These are phyloP conservation scores for Trematomus bernacchii DNA, from an alignment of 2,797 vertebrate species.

Conservation along the genomic window DNA sequence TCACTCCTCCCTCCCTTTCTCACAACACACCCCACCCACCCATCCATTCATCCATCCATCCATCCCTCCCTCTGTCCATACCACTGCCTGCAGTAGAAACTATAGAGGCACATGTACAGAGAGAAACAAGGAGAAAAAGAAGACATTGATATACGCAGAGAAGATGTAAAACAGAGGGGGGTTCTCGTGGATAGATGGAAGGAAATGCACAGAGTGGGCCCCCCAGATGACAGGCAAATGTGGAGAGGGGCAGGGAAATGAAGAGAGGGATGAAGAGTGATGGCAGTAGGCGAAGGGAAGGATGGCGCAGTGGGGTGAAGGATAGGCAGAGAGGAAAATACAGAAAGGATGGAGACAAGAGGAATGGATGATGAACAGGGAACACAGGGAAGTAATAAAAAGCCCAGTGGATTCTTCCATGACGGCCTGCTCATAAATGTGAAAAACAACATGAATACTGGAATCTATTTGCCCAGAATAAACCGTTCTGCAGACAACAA, in stretches of 20 bases:
- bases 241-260: conserved; percentile 38
- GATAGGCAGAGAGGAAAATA: conserved; percentile 46
- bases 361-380: conserved; percentile 59
- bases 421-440: conserved; percentile 68
- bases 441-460: conserved; percentile 69
- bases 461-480: conserved; percentile 70
- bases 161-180: conserved; percentile 58
- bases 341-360: conserved; percentile 47
- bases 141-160: conserved; percentile 50
- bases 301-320: conserved; percentile 53
- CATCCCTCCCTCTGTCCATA: conserved; percentile 20
- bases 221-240: conserved; percentile 51
- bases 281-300: conserved; percentile 45
- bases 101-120: conserved; percentile 49
- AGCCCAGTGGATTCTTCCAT: conserved; percentile 60
- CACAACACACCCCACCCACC: conserved; percentile 74
- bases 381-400: conserved; percentile 69
- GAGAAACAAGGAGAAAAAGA: conserved; percentile 37
- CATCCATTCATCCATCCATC: conserved; percentile 29
- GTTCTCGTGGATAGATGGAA: conserved; percentile 42
- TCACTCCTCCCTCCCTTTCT: conserved; percentile 60
- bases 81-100: conserved; percentile 78
- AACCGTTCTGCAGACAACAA: conserved; percentile 60
- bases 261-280: conserved; percentile 53
- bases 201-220: conserved; percentile 39